A percentile compares a stretch with the other conserved stretches of the same genome.
phyloP scores from a whole-genome alignment of 2,113 vertebrate species.

The Mastomys coucha region DNA sequence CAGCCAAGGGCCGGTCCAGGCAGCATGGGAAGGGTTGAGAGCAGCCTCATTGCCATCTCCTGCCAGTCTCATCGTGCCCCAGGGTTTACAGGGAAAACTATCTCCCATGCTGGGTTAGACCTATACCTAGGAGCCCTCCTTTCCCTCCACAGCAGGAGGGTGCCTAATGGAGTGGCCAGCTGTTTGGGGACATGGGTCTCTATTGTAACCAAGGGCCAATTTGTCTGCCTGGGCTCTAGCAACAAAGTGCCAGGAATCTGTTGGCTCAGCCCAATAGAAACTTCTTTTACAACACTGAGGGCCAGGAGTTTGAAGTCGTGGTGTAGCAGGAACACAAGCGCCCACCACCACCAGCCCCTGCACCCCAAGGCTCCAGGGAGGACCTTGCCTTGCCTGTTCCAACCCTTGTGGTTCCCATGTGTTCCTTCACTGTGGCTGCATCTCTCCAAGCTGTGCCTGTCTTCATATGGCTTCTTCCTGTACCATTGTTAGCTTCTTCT shows the following conservation, averaged over 20 bases:
- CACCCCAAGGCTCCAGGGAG: neutral
- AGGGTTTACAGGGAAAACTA: neutral
- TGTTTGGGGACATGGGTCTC: neutral
- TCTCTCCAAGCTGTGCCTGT: neutral
- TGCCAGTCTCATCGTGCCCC: neutral
- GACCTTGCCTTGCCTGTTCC: too few species aligned
- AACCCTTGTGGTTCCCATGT: neutral
- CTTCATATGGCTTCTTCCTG: neutral
- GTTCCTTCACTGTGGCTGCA: neutral
- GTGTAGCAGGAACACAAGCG: neutral
- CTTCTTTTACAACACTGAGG: neutral
- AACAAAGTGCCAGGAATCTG: neutral
- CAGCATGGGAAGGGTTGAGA: slow-evolving; percentile 24
- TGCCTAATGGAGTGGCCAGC: neutral
- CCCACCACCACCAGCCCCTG: fast-evolving
- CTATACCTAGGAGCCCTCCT: neutral
- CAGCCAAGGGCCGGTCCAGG: slow-evolving; percentile 48
- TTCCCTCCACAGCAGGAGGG: neutral
- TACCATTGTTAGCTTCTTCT: neutral
- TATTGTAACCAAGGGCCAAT: neutral
- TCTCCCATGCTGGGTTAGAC: neutral
- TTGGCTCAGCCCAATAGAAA: neutral
- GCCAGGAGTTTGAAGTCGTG: neutral
- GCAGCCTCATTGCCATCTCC: neutral
- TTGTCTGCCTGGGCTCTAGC: neutral